Percentiles rank a stretch among this genome's conserved stretches.
phyloP scores from a whole-genome alignment of 1,140 invertebrate genomes.

The Drosophila nigrodunni region DNA sequence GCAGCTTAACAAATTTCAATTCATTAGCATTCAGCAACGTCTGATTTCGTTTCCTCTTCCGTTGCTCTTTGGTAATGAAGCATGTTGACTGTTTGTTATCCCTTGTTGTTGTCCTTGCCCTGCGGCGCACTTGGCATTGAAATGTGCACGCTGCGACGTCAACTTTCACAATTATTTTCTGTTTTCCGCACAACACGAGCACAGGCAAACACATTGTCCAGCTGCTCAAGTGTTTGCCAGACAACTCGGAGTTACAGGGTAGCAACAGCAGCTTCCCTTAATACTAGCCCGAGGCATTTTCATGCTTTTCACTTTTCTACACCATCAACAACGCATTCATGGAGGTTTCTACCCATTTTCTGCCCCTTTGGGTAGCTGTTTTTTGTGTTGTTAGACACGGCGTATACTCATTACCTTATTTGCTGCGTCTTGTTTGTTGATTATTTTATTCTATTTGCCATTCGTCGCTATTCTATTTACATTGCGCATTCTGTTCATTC shows the following conservation, averaged over 20 bases:
- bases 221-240: conserved; percentile 69
- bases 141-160: conserved; percentile 31
- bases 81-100: conserved; percentile 35
- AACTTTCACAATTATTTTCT: conserved; percentile 43
- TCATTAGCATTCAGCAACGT: conserved; percentile 68
- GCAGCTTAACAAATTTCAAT: conserved; percentile 64
- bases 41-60: conserved; percentile 24
- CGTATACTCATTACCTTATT: conserved; percentile 75
- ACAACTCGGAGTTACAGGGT: conserved; percentile 20
- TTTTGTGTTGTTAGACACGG: conserved; percentile 52
- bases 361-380: conserved; percentile 6
- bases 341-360: neutral
- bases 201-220: conserved; percentile 36
- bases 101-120: conserved; percentile 39
- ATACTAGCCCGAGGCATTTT: conserved; percentile 65
- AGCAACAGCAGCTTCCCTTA: conserved; percentile 16
- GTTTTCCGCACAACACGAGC: conserved; percentile 13
- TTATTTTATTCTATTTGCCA: conserved; percentile 75
- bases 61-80: conserved; percentile 37
- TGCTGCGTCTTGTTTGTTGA: conserved; percentile 68
- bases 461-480: conserved; percentile 45
- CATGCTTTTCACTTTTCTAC: conserved; percentile 78
- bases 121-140: conserved; percentile 55
- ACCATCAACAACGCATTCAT: conserved; percentile 38
- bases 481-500: conserved; percentile 27